Conservation (phyloP, 1,140 invertebrate species). For the Steinernema feltiae region DNA sequence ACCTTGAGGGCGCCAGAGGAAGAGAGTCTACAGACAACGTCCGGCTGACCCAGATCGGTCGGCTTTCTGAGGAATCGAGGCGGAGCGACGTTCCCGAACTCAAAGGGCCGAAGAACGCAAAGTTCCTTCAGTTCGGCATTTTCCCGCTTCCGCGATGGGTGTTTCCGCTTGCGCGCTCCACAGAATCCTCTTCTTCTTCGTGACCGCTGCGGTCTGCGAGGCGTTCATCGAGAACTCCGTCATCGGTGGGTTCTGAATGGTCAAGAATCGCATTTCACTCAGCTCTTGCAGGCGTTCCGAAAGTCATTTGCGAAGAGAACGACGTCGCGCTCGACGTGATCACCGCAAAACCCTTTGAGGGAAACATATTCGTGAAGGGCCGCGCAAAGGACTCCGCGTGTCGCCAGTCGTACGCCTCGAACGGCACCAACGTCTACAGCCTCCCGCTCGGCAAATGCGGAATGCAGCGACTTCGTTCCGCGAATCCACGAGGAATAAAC, state of each 20-base stretch:
- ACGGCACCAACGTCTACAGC: conserved; percentile 48
- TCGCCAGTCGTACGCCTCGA: conserved; percentile 49
- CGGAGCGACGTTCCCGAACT: neutral
- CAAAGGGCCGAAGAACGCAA: neutral
- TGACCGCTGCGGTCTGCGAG: neutral
- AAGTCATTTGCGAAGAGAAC: conserved; percentile 53
- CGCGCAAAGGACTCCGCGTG: conserved; percentile 51
- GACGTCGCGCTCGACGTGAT: conserved; percentile 50
- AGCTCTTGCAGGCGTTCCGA: conserved; percentile 49
- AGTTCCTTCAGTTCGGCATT: neutral
- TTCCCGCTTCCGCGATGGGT: neutral
- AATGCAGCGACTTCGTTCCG: conserved; percentile 54
- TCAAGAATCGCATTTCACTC: too few relatives aligned
- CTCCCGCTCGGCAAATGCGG: conserved; percentile 51
- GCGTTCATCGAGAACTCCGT: conserved; percentile 6
- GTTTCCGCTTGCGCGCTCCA: neutral
- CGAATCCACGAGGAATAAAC: conserved; percentile 52
- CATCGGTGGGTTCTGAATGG: neutral
- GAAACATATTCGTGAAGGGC: conserved; percentile 50
- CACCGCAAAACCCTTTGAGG: conserved; percentile 51
- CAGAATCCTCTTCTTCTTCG: neutral
- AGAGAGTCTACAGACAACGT: neutral
- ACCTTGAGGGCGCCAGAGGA: neutral
- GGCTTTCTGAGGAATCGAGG: neutral
- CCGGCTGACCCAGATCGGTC: neutral